Percentiles rank a stretch among this genome's conserved stretches.
phyloP scores from a whole-genome alignment of 2,113 vertebrate genomes.

The Excalfactoria chinensis region DNA sequence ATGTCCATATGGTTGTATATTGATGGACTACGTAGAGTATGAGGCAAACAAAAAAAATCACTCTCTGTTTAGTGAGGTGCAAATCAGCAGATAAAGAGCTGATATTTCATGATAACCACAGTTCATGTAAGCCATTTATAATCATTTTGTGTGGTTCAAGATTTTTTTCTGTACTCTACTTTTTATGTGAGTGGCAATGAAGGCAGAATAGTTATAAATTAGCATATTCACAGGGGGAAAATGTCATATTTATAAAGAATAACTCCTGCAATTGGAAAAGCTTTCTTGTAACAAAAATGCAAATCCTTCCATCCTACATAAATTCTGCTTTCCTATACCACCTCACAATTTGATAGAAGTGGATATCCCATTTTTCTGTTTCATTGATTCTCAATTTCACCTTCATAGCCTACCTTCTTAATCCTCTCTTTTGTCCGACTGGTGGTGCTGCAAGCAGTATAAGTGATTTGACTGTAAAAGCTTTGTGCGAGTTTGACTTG shows the following conservation, averaged over 20 bases:
- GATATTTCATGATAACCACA: not conserved
- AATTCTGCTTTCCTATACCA: not conserved
- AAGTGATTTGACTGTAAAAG: not conserved
- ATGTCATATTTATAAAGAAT: not conserved
- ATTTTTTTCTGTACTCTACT: not conserved
- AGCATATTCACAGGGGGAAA: not conserved
- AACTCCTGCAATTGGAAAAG: not conserved
- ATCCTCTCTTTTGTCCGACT: not conserved
- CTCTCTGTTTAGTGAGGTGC: not conserved
- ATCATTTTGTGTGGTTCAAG: not conserved
- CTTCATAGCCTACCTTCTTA: not conserved
- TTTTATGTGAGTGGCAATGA: not conserved
- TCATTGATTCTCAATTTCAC: slow-evolving; percentile 1
- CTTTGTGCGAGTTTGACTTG: not conserved
- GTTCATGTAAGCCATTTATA: not conserved
- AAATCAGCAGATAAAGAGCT: not conserved
- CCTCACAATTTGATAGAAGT: not conserved
- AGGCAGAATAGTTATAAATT: not conserved
- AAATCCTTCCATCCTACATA: not conserved
- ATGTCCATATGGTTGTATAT: not conserved
- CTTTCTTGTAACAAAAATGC: not conserved
- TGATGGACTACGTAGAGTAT: not conserved
- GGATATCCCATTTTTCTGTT: not conserved
- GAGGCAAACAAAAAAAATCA: not conserved
- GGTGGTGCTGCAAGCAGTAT: not conserved